These are phyloP conservation scores for Euproctis similis DNA, from an alignment of 2,888 invertebrate genomes.

Conservation along the genomic window DNA sequence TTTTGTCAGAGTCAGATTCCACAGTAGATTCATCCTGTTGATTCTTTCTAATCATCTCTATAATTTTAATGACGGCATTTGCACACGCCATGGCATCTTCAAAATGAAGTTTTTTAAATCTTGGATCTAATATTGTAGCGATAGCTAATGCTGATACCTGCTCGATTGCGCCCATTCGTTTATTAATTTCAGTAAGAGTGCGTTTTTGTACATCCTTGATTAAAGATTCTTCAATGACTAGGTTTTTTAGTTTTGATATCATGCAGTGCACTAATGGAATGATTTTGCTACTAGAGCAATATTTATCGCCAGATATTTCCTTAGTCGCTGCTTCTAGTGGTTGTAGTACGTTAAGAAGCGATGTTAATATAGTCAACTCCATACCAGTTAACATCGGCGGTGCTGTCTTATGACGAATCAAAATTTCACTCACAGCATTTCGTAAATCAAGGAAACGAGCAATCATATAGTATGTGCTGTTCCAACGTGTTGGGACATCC, in stretches of 20 bases:
- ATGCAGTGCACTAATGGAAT: conserved; percentile 19
- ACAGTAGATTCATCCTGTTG: conserved; percentile 2
- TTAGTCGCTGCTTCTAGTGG: conserved; percentile 34
- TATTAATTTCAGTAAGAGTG: conserved; percentile 6
- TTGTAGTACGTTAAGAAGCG: conserved; percentile 21
- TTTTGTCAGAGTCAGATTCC: conserved; percentile 25
- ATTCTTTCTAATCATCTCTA: not conserved
- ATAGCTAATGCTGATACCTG: conserved; percentile 11
- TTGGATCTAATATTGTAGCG: conserved; percentile 11
- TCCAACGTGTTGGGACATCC: conserved; percentile 16
- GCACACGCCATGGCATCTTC: conserved; percentile 7
- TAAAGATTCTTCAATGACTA: conserved; percentile 12
- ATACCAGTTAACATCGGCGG: not conserved
- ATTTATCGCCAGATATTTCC: conserved; percentile 28
- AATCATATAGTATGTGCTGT: conserved; percentile 27
- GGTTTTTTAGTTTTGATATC: conserved; percentile 11
- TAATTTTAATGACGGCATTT: conserved; percentile 7
- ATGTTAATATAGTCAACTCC: conserved; percentile 19
- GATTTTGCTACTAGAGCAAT: conserved; percentile 19
- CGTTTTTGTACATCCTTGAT: conserved; percentile 10
- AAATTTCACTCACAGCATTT: conserved; percentile 23
- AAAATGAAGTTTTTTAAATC: conserved; percentile 16
- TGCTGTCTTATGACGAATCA: no score
- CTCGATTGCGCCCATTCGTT: conserved; percentile 12
- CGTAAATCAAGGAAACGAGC: conserved; percentile 29